These are phyloP conservation scores for Julus scandinavius DNA, from an alignment of 2,888 invertebrate species.

Conservation along the genomic window DNA sequence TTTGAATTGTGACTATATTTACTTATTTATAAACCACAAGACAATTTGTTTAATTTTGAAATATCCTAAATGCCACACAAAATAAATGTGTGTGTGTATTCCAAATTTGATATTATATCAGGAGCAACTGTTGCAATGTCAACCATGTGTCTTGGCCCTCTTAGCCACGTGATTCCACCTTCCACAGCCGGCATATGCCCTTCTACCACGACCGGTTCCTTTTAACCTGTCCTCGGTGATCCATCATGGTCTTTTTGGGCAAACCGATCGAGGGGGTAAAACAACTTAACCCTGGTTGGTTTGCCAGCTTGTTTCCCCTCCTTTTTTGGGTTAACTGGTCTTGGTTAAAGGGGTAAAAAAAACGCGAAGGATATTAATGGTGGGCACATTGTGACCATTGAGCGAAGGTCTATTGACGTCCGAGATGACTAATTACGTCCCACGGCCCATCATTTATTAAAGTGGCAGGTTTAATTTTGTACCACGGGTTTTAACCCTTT, in stretches of 20 bases:
- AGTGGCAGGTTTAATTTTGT: background rate
- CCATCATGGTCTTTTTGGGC: background rate
- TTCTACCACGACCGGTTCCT: background rate
- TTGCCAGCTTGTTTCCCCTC: background rate
- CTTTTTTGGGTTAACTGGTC: background rate
- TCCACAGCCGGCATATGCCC: background rate
- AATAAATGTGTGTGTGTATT: too few species aligned
- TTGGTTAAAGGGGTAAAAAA: slow-evolving; percentile 27
- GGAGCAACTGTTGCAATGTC: too few species aligned
- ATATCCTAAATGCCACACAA: too few species aligned
- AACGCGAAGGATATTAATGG: slow-evolving; percentile 14
- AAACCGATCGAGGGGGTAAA: background rate
- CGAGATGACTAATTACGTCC: slow-evolving; percentile 18
- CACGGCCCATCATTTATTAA: background rate
- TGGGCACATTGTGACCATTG: background rate
- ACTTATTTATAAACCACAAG: too few species aligned
- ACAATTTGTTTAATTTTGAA: too few species aligned
- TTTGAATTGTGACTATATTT: too few species aligned
- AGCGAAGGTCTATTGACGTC: background rate
- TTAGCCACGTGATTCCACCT: too few species aligned
- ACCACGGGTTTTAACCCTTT: background rate
- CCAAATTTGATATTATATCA: too few species aligned
- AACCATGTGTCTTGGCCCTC: too few species aligned
- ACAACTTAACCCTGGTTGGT: slow-evolving; percentile 33
- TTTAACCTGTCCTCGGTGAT: background rate